Conservation (phyloP, 2,797 vertebrate species). For the Trachurus trachurus region DNA sequence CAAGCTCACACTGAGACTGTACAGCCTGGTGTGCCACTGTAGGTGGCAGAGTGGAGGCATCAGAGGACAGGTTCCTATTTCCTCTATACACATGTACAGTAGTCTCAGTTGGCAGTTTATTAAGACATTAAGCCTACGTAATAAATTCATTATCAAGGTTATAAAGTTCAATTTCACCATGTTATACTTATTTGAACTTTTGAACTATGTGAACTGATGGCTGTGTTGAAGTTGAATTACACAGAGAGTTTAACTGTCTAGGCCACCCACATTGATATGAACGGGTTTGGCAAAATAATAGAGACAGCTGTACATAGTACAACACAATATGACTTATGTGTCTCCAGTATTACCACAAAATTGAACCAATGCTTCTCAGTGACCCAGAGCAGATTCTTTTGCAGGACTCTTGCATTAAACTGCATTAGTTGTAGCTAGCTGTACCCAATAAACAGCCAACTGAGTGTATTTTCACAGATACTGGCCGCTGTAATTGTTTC, state of each 20-base stretch:
- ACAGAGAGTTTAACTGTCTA: neutral
- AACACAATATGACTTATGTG: too few relatives aligned
- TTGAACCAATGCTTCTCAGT: neutral
- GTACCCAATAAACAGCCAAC: neutral
- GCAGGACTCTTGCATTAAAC: neutral
- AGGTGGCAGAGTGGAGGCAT: conserved; percentile 44
- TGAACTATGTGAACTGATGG: too few relatives aligned
- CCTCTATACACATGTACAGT: neutral
- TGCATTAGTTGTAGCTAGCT: neutral
- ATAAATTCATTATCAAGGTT: neutral
- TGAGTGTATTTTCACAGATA: neutral
- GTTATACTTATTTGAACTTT: neutral
- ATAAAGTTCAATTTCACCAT: neutral
- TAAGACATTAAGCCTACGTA: neutral
- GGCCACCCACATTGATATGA: too few relatives aligned
- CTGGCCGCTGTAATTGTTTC: neutral
- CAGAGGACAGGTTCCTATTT: neutral
- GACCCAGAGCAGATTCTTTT: neutral
- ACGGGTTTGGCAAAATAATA: neutral
- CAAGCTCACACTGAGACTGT: neutral
- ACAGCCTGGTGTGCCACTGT: neutral
- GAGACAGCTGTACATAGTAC: neutral
- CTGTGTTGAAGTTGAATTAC: neutral
- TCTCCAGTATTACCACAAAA: neutral
- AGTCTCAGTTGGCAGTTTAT: neutral